Evolutionary conservation across 2,888 invertebrate species (phyloP), one percentile per base, ranked within the genome.

Genomic region (Atethmia centrago): DNA sequence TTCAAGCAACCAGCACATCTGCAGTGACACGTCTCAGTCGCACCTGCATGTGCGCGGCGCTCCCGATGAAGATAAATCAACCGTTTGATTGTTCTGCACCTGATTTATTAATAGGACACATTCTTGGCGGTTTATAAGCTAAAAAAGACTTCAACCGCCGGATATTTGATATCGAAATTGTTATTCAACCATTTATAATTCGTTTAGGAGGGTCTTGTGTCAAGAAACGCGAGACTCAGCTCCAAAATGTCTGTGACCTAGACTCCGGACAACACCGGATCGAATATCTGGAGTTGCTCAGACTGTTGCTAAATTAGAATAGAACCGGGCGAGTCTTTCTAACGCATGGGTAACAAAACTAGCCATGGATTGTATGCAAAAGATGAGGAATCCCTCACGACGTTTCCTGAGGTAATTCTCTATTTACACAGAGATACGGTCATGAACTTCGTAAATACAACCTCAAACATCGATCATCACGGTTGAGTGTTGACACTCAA

Each of bases 271-370:
- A 64, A 64, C 47, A 83, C 28, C 42, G 66, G 73, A 80, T 80
- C 80, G 45, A 65, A 80, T 80, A 47, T 74, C 84, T 73, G 79
- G 73, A 79, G 65, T 67, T n/a, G 74, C 63, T 67, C 55, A 45
- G 80, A 79, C 80, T 59, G 67, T 62, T 79, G 80, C 84, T 64
- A 80, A 80, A 80, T 80, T 80, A 80, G 64, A 79, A 64, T 62
- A 78, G 65, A 66, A 49, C 25, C 36, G 31, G n/a, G 21, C 31
- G 74, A 65, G 67, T 67, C 51, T 56, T 25, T 65, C 55, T 59
- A 63, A 55, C 66, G 66, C n/a, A 67, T 59, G 58, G 56, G 51
- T 49, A 66, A 49, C 56, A 28, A 31, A 66, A 56, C 59, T 14
- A 53, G 25, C 21, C 36, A 51, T 58, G 28, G 40, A 14, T n/a